Evolutionary conservation across 2,113 vertebrate species (phyloP), one percentile per base, ranked within the genome.

Genomic region (Oenanthe oenanthe): DNA sequence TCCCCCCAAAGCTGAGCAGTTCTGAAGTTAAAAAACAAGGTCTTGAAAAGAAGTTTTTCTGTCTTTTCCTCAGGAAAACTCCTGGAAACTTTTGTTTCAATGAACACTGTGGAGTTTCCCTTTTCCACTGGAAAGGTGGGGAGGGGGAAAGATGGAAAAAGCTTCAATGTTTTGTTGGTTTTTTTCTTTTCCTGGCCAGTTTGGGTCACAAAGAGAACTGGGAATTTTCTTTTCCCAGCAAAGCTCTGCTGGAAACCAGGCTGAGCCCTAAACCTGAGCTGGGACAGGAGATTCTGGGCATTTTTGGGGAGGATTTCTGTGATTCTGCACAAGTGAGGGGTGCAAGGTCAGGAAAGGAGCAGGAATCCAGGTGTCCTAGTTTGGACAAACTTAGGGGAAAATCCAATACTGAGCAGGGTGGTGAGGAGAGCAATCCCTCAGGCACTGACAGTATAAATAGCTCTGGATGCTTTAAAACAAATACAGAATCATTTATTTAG

Each of bases 401-500:
- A n/a, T n/a, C 34, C 34, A 7, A 12, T 4, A 3, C 17, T 17
- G 42, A 18, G 8, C 42, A 1, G 66, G 2, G 48, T 4, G 62
- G 62, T 7, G 16, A 6, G 53, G 7, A n/a, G 91, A 75, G 63
- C 0, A 47, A 36, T 62, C 79, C 92, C 89, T 26, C 9, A 3
- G 65, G 89, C 17, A 0, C 68, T 68, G 91, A 38, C 77, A 47
- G 43, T 19, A 72, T 51, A 86, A 93, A 92, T 90, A 94, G 72
- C 51, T 81, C 61, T 77, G 86, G 60, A 10, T 60, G 80, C 80
- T 71, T 45, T n/a, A 73, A 91, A 95, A 61, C 71, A 88, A 91
- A 73, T 53, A 54, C 51, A 82, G 95, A 66, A 80, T 61, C 50
- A 31, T 53, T 87, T 76, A 40, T 95, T 83, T 63, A 90, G 76